Conservation (phyloP, 2,888 invertebrate genomes). For the Coelinius sp. region DNA sequence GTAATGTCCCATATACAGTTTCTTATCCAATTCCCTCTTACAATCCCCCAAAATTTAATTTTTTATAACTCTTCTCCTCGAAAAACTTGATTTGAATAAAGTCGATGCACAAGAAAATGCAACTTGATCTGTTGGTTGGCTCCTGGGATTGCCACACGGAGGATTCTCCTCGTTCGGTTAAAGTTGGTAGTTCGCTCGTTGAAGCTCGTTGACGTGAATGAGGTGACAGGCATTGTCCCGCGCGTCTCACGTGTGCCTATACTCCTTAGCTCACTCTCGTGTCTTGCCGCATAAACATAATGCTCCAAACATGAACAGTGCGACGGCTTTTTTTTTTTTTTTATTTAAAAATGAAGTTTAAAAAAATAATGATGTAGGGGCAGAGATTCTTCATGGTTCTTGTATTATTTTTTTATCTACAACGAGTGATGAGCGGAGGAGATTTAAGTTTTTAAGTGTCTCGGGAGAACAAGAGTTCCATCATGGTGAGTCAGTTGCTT, state of each 20-base stretch:
- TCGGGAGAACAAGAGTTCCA: conserved; percentile 51
- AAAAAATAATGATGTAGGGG: not conserved
- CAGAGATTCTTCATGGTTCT: not conserved
- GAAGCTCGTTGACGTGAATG: conserved; percentile 60
- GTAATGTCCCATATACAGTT: too few species aligned
- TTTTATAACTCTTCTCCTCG: not conserved
- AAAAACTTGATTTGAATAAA: conserved; percentile 47
- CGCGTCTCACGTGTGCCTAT: conserved; percentile 52
- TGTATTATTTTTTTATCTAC: not conserved
- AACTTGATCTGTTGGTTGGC: conserved; percentile 59
- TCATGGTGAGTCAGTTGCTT: conserved; percentile 58
- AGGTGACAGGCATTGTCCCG: conserved; percentile 62
- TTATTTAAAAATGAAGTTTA: not conserved
- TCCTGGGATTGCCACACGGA: not conserved
- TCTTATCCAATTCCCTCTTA: too few species aligned
- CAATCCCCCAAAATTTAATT: too few species aligned
- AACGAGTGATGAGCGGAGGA: conserved; percentile 13
- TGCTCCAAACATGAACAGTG: not conserved
- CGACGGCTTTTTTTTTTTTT: not conserved
- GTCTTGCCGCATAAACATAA: conserved; percentile 30
- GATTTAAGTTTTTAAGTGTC: conserved; percentile 45
- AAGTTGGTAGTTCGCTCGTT: conserved; percentile 56
- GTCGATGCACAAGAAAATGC: conserved; percentile 52
- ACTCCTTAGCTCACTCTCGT: conserved; percentile 43
- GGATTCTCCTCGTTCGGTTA: conserved; percentile 29